Percentiles rank a stretch among this genome's conserved stretches.
These are phyloP conservation scores for Lutraria rhynchaena DNA, from an alignment of 1,140 invertebrate species.

Conservation along the genomic window DNA sequence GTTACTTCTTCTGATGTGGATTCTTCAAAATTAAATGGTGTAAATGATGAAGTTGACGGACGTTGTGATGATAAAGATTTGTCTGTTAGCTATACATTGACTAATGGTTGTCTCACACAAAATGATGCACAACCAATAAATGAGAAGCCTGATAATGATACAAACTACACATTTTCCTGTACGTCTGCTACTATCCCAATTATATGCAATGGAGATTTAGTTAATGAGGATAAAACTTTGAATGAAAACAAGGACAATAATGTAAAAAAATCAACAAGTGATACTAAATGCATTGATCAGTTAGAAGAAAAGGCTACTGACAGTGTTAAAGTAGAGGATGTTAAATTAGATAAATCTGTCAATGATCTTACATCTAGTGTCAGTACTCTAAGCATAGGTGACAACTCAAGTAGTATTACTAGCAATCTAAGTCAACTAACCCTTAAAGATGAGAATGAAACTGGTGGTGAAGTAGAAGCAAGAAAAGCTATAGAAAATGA, in stretches of 20 bases:
- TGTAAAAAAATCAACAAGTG: background rate
- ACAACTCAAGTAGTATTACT: conserved; percentile 22
- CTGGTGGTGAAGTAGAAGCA: background rate
- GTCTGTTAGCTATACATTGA: conserved; percentile 28
- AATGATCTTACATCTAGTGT: conserved; percentile 37
- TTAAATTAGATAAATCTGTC: conserved; percentile 19
- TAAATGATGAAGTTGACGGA: background rate
- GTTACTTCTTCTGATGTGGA: conserved; percentile 1
- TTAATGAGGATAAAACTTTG: background rate
- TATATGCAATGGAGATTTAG: conserved; percentile 42
- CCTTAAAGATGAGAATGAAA: conserved; percentile 13
- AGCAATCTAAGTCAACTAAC: conserved; percentile 44
- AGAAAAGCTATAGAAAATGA: conserved; percentile 7
- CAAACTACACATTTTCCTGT: conserved; percentile 18
- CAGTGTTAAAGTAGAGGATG: background rate
- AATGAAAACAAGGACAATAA: background rate
- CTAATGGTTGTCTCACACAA: conserved; percentile 41
- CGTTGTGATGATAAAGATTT: conserved; percentile 19
- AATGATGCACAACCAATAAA: background rate
- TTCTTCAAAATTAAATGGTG: background rate
- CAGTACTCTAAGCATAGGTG: conserved; percentile 45
- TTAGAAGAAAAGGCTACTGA: background rate
- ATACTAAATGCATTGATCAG: background rate
- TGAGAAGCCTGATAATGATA: background rate
- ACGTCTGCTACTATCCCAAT: background rate